Percentiles rank a stretch among this genome's conserved stretches.
These are phyloP conservation scores for Troides aeacus DNA, from an alignment of 2,888 invertebrate genomes.

Conservation along the genomic window DNA sequence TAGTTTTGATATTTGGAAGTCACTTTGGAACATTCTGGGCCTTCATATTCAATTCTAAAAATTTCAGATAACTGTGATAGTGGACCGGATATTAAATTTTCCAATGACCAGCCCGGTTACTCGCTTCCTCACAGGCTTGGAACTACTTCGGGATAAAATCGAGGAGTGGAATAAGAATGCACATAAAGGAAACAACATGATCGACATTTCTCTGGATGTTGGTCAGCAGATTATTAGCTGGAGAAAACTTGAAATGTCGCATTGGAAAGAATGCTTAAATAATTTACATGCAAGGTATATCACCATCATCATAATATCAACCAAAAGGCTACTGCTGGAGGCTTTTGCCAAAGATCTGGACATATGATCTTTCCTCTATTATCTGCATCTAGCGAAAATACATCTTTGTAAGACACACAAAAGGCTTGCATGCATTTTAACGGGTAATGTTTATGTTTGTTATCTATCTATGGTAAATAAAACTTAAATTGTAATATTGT, in stretches of 20 bases:
- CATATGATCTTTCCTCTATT: no score
- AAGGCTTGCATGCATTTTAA: no score
- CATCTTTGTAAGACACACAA: no score
- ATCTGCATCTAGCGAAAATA: no score
- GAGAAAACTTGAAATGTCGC: slow-evolving; percentile 92
- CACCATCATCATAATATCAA: neutral
- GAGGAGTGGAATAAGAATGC: slow-evolving; percentile 97
- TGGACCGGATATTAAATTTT: slow-evolving; percentile 84
- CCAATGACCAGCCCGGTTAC: slow-evolving; percentile 90
- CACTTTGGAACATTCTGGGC: no score
- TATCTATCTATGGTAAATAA: no score
- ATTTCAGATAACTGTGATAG: slow-evolving; percentile 83
- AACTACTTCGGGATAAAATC: slow-evolving; percentile 90
- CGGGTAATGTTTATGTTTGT: no score
- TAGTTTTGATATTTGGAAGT: no score
- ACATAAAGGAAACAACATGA: slow-evolving; percentile 90
- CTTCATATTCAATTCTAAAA: neutral
- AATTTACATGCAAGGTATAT: slow-evolving; percentile 81
- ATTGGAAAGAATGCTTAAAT: slow-evolving; percentile 92
- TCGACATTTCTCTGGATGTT: slow-evolving; percentile 84
- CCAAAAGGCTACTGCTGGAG: no score
- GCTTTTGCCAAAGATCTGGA: no score
- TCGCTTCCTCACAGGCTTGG: slow-evolving; percentile 93
- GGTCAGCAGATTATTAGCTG: slow-evolving; percentile 92
- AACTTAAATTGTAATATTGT: neutral